Base-by-base conservation (phyloP, 2,797 vertebrate species). In the Pristis pectinata region DNA sequence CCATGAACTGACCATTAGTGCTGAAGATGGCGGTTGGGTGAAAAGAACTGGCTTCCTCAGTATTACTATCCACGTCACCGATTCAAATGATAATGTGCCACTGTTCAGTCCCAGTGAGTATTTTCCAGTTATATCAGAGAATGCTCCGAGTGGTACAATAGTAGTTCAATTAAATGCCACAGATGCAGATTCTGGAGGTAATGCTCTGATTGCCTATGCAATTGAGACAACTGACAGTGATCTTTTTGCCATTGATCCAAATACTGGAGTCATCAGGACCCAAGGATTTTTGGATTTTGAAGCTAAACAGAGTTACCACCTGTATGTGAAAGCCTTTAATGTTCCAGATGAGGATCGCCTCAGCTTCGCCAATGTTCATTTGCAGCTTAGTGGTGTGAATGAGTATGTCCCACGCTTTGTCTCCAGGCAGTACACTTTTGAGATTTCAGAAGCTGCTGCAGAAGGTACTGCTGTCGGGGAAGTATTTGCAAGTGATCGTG, bases 221-320 rank as follows among this genome's bases (percentile, higher is more conserved):
- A 97, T 99, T 94, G 98, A 99, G 96, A 98, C 98, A 13, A 99
- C 98, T 37, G 99, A 99, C 96, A 99, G 98, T 0, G 99, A 99
- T 96, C 98, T 99, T 87, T 99, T 99, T 96, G 98, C 99, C 95
- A 98, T 99, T 61, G 98, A 99, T 96, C 99, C 99, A 9, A 99
- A 99, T 96, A 98, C 98, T 0, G 99, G 99, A 87, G 97, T 98
- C 44, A 97, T 99, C 96, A 99, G 98, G 94, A 99, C 99, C n/a
- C 99, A 99, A 96, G 99, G 99, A 24, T 99, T 99, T 96, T 97
- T 99, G 95, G 99, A 99, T 96, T 99, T 98, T 94, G 99, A 99
- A 96, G 98, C 98, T 56, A 99, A 98, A 95, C 99, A 99, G 96
- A 98, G 98, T 95, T 99, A 99, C 96, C 98, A 99, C 95, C 96